Conservation (phyloP, 2,797 vertebrate species). For the Hylomyscus alleni region DNA sequence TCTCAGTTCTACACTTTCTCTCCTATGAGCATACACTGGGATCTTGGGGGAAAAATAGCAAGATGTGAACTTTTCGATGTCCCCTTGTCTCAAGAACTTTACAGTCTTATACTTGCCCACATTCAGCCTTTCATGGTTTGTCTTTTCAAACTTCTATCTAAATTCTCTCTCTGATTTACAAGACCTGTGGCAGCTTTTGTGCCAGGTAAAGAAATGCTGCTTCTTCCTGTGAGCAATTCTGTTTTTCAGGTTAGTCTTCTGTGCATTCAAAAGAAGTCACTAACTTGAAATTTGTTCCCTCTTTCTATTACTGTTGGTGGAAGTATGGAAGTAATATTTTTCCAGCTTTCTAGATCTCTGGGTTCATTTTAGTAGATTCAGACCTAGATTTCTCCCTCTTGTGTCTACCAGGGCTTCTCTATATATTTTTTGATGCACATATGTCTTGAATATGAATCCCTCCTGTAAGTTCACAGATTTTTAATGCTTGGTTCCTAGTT, state of each 20-base stretch:
- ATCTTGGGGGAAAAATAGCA: neutral
- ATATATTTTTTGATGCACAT: slow-evolving; percentile 22
- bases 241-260: neutral
- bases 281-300: slow-evolving; percentile 12
- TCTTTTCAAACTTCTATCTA: neutral
- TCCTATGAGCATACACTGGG: neutral
- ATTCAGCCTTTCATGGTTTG: slow-evolving; percentile 1
- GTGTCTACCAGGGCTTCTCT: neutral
- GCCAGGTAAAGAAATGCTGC: neutral
- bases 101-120: neutral
- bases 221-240: neutral
- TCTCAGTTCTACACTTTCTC: neutral
- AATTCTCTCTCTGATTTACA: neutral
- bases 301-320: neutral
- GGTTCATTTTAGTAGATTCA: neutral
- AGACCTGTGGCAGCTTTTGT: neutral
- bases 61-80: neutral
- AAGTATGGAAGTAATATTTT: neutral
- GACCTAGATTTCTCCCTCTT: neutral
- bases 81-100: neutral
- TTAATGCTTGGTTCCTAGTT: neutral
- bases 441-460: neutral
- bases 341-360: neutral
- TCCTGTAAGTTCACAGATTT: neutral
- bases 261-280: slow-evolving; percentile 18